phyloP scores from a whole-genome alignment of 2,797 vertebrate species.

The Chaunax sp. region DNA sequence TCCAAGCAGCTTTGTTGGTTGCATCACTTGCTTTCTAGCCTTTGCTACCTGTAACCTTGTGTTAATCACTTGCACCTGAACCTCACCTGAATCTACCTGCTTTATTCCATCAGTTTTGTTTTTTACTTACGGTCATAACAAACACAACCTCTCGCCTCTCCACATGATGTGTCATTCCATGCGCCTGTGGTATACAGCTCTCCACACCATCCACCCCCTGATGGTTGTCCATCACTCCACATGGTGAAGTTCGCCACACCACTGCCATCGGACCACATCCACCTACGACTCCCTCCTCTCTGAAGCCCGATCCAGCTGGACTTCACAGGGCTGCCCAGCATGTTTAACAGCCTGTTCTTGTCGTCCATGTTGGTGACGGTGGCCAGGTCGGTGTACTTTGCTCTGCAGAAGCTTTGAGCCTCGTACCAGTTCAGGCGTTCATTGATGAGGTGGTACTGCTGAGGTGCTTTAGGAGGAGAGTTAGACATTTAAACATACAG shows the following conservation, averaged over 20 bases:
- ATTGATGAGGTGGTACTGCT: constrained; percentile 36
- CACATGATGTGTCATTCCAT: accelerated
- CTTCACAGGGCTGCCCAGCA: not conserved
- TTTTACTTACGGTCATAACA: constrained; percentile 49
- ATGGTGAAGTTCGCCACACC: not conserved
- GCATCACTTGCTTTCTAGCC: no score
- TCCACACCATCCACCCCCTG: not conserved
- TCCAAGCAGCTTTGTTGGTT: constrained; percentile 42
- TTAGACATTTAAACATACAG: no score
- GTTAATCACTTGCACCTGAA: not conserved
- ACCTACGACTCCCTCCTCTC: not conserved
- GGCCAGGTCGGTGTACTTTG: constrained; percentile 56
- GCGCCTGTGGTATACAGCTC: accelerated
- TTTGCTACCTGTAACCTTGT: no score
- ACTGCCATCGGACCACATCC: constrained; percentile 53
- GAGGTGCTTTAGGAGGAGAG: not conserved
- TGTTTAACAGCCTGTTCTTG: not conserved
- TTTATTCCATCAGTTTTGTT: not conserved
- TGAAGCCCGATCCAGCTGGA: constrained; percentile 58
- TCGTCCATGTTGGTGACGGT: constrained; percentile 20
- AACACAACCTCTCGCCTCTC: accelerated
- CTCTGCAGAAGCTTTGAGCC: constrained; percentile 58
- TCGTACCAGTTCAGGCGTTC: constrained; percentile 45
- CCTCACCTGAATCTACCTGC: no score
- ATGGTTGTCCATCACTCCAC: accelerated